phyloP scores from a whole-genome alignment of 1,140 invertebrate species.

The Venustaconcha ellipsiformis region DNA sequence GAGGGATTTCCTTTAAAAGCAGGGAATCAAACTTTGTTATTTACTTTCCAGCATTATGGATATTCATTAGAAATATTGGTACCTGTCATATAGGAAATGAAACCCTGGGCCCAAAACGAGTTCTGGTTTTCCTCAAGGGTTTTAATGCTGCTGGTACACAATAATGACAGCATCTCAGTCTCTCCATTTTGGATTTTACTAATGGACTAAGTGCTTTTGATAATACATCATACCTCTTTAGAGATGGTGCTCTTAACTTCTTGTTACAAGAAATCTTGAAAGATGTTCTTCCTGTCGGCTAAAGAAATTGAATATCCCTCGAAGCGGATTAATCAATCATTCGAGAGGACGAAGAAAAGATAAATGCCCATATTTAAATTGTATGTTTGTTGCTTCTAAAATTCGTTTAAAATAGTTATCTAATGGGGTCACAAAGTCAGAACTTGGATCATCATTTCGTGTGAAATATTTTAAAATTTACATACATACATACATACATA shows the following conservation, averaged over 20 bases:
- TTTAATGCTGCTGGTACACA: conserved; percentile 2
- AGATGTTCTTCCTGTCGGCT: too few species aligned
- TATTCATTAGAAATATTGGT: conserved; percentile 30
- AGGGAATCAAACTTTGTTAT: conserved; percentile 12
- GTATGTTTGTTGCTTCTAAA: not conserved
- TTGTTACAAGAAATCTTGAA: too few species aligned
- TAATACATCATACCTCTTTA: too few species aligned
- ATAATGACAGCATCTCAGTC: not conserved
- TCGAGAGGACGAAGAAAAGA: not conserved
- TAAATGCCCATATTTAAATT: not conserved
- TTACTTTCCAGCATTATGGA: conserved; percentile 5
- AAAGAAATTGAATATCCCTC: not conserved
- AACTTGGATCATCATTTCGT: not conserved
- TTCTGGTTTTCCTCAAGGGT: conserved; percentile 10
- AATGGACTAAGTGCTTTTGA: too few species aligned
- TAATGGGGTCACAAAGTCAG: not conserved
- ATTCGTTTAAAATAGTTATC: not conserved
- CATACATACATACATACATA: not conserved
- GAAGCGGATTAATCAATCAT: not conserved
- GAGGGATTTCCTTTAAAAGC: conserved; percentile 9
- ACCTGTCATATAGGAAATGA: conserved; percentile 4
- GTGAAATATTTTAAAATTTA: not conserved
- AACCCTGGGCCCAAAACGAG: conserved; percentile 8
- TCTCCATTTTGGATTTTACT: not conserved
- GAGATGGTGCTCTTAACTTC: too few species aligned